These are phyloP conservation scores for Phalera bucephala DNA, from an alignment of 2,888 invertebrate species.

Conservation along the genomic window DNA sequence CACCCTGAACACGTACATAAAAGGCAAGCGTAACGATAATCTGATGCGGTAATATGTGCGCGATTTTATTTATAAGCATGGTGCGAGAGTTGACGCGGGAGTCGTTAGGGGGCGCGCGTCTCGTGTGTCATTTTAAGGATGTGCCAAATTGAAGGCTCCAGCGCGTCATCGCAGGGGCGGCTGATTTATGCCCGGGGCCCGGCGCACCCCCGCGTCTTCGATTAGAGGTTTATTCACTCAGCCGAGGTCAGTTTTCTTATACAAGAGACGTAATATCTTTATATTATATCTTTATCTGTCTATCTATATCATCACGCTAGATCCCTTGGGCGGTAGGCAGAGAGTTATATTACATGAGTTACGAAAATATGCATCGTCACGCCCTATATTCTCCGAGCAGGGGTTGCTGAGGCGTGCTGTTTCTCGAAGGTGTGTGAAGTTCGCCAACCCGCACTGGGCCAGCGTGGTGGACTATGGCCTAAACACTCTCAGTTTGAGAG, in stretches of 20 bases:
- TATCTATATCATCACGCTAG: too few relatives aligned
- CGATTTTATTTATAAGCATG: slow-evolving; percentile 51
- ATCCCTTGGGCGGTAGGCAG: too few relatives aligned
- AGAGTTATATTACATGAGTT: slow-evolving; percentile 53
- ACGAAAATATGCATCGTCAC: too few relatives aligned
- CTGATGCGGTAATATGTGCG: slow-evolving; percentile 37
- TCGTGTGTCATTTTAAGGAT: slow-evolving; percentile 84
- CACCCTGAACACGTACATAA: slow-evolving; percentile 4
- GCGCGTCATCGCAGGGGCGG: slow-evolving; percentile 75
- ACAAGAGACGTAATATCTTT: slow-evolving; percentile 53
- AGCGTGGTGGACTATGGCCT: too few relatives aligned
- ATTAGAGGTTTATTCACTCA: slow-evolving; percentile 77
- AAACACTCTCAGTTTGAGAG: too few relatives aligned
- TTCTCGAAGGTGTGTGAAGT: too few relatives aligned
- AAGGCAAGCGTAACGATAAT: slow-evolving; percentile 20
- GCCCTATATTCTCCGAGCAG: too few relatives aligned
- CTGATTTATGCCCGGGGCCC: slow-evolving; percentile 74
- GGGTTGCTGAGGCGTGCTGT: too few relatives aligned
- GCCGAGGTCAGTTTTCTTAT: slow-evolving; percentile 78
- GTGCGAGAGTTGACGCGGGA: slow-evolving; percentile 60
- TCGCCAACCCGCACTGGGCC: too few relatives aligned
- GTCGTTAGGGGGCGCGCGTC: slow-evolving; percentile 75
- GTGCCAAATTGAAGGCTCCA: slow-evolving; percentile 83
- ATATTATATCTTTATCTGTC: too few relatives aligned
- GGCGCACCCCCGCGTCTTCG: slow-evolving; percentile 58